Base-by-base conservation (phyloP, 1,140 invertebrate species). In the Drosophila sucinea region DNA sequence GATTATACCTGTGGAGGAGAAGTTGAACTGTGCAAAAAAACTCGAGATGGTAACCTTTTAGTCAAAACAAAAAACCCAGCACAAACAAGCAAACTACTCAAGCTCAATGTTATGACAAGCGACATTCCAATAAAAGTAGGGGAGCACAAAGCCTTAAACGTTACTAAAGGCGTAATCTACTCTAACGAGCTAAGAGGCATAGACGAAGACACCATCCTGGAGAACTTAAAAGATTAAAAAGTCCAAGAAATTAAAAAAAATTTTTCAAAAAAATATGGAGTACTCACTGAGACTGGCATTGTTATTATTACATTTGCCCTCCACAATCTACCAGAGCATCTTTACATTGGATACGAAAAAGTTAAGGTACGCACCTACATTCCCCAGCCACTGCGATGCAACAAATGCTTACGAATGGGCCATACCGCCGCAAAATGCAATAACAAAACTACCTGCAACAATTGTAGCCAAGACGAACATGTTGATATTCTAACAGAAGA, bases 361-460 rank as follows among this genome's bases (percentile, higher is more conserved):
- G 33, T 58, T 4, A 58, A 27, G 11, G 30, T 58, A 7, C 29
- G 56, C n/a, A 25, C 56, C 0, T 58, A 58, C 8, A 58, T 58
- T 8, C 56, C 56, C 27, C 56, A 11, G 7, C 56, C 56, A 23
- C 1, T 58, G 29, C 56, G 56, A 23, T 58, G 56, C 56, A 58
- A 58, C 56, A 58, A 58, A 11, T 58, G 56, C 30, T 11, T 58
- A 33, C n/a, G 30, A 23, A 33, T 17, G 29, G 56, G 56, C 29
- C 56, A 58, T 27, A 58, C 30, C 56, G 33, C 8, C 29, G 33
- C 27, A 58, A 58, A 8, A 58, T 58, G 56, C 29, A 33, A 33
- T 7, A 58, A 58, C 33, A 35, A 35, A 2, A 35, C 33, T 35
- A 10, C 33, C 33, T 35, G 33, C 33, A 35, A 35, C 33, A 17